Conservation (phyloP, 2,888 invertebrate species). For the Exephanes ischioxanthus region DNA sequence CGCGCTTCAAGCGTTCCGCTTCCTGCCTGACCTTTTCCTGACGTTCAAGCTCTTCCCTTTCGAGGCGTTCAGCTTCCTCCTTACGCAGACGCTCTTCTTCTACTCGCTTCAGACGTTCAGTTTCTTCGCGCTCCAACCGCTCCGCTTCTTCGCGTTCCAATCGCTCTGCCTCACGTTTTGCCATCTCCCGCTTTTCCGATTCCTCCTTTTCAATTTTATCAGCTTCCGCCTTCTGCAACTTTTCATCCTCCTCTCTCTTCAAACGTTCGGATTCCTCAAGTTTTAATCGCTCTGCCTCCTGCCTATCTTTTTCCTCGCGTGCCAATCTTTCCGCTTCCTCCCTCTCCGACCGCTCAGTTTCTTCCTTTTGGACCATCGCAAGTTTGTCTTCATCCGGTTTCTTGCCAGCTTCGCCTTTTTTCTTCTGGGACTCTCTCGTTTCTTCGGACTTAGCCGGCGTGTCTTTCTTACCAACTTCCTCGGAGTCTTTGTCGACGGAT, state of each 20-base stretch:
- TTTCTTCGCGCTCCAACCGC: conserved; percentile 66
- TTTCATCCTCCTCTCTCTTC: conserved; percentile 34
- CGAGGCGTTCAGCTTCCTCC: conserved; percentile 65
- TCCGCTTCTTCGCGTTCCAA: conserved; percentile 69
- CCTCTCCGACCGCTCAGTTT: conserved; percentile 78
- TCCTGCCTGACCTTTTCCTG: conserved; percentile 46
- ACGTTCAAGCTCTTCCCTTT: conserved; percentile 69
- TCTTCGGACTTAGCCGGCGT: conserved; percentile 31
- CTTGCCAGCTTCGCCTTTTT: conserved; percentile 53
- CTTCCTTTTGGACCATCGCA: conserved; percentile 67
- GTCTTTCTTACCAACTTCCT: conserved; percentile 10
- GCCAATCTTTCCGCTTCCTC: conserved; percentile 73
- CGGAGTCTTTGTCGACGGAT: conserved; percentile 5
- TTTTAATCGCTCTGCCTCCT: conserved; percentile 58
- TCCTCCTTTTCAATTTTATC: conserved; percentile 61
- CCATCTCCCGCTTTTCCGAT: conserved; percentile 57
- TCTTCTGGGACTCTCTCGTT: conserved; percentile 68
- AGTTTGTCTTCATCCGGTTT: conserved; percentile 53
- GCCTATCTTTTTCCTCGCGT: conserved; percentile 16
- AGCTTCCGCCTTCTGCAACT: conserved; percentile 54
- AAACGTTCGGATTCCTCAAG: conserved; percentile 71
- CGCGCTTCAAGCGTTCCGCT: conserved; percentile 48
- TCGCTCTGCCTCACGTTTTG: conserved; percentile 30
- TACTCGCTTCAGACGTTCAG: conserved; percentile 63
- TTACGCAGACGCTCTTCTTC: conserved; percentile 55